Base-by-base conservation (phyloP, 2,888 invertebrate genomes). In the Deilephila porcellus region DNA sequence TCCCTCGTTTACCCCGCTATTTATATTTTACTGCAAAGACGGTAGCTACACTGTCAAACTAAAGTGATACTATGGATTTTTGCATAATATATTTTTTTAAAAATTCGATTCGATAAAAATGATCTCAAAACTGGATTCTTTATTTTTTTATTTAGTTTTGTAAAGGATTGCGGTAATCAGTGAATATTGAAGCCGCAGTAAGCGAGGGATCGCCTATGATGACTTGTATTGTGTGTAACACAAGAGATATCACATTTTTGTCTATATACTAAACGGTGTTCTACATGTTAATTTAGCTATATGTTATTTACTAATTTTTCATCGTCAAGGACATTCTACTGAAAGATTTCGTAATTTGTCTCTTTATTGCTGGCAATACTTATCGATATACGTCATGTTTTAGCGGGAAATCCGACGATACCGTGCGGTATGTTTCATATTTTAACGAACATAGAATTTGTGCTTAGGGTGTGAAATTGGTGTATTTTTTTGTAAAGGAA, bases 171-270 rank as follows among this genome's bases (percentile, higher is more conserved):
- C 14, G 25, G 37, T 64, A 37, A 7, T 11, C 45, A 45, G 45
- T 45, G 45, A 45, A 45, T 63, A 14, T 17, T 5, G 17, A 25
- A 67, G 6, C 25, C 45, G 17, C 14, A 45, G 52, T 67, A 25
- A 45, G 25, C 25, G 67, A 67, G 25, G 52, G 45, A 45, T 25
- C 14, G 56, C 56, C 19, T 56, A 45, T 45, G 20, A 45, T 25
- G 17, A 67, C 67, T 25, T 64, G 14, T 45, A 14, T 77, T 79
- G 80, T 80, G 79, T 82, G 79, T 82, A 81, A 67, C 67, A 67
- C 67, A 52, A 52, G 25, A 67, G 25, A 67, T 67, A 67, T 67
- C 52, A 67, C 67, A 67, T 52, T 67, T 45, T 67, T 67, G 67
- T 67, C 52, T 52, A 52, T 67, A 52, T 67, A 37, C 52, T 67